phyloP scores from a whole-genome alignment of 2,113 vertebrate species.

The Pachycephala philippinensis region DNA sequence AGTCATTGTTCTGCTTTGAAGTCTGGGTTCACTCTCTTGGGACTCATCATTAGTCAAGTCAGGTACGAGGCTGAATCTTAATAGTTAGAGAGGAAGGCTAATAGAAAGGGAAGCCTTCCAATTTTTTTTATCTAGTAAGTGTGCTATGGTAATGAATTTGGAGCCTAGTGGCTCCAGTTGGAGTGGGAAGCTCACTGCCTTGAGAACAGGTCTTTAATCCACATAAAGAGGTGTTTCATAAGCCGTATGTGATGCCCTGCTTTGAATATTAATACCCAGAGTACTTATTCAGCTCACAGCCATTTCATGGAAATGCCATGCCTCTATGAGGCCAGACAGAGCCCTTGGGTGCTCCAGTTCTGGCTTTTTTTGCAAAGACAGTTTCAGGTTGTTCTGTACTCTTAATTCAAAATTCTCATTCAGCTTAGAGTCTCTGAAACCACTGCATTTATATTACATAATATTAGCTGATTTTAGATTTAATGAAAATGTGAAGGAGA shows the following conservation, averaged over 20 bases:
- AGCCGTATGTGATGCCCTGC: slow-evolving; percentile 7
- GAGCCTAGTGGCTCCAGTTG: not conserved
- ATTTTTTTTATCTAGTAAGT: not conserved
- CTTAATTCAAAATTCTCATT: slow-evolving; percentile 31
- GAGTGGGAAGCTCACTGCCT: not conserved
- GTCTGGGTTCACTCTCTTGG: not conserved
- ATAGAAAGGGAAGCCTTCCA: slow-evolving; percentile 25
- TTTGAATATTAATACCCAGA: slow-evolving; percentile 55
- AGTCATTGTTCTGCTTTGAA: not conserved
- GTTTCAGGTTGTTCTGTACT: slow-evolving; percentile 3
- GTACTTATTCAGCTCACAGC: slow-evolving; percentile 31
- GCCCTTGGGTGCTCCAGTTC: not conserved
- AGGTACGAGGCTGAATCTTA: slow-evolving; percentile 27
- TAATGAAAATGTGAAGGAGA: slow-evolving; percentile 38
- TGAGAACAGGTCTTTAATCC: slow-evolving; percentile 36
- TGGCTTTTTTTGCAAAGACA: not conserved
- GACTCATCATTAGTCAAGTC: slow-evolving; percentile 19
- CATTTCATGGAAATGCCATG: not conserved
- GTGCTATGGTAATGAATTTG: slow-evolving; percentile 35
- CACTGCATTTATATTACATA: slow-evolving; percentile 29
- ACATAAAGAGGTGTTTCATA: slow-evolving; percentile 41
- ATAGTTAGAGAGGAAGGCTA: not conserved
- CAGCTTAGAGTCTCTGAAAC: slow-evolving; percentile 1
- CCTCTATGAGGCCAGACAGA: not conserved
- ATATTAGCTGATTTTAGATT: slow-evolving; percentile 36